These are phyloP conservation scores for Brenthis daphne DNA, from an alignment of 2,888 invertebrate species.

Conservation along the genomic window DNA sequence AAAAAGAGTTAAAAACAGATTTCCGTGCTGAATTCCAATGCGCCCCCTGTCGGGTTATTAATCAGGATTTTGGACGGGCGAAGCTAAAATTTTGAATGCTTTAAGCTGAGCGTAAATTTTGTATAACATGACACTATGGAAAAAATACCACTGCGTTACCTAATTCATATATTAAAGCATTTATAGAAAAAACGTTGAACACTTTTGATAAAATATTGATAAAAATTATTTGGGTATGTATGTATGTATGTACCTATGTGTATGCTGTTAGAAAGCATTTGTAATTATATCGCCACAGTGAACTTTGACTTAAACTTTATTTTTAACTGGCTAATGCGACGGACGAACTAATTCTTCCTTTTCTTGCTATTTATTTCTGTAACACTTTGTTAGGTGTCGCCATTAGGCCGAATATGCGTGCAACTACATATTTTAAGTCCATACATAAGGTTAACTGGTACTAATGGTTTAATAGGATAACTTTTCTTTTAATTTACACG, in stretches of 20 bases:
- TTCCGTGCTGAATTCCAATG: constrained; percentile 58
- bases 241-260: no score
- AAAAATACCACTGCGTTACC: constrained; percentile 65
- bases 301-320: constrained; percentile 78
- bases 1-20: constrained; percentile 36
- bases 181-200: no score
- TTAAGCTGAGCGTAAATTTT: constrained; percentile 80
- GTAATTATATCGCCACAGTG: constrained; percentile 48
- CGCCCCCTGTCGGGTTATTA: constrained; percentile 77
- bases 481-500: constrained; percentile 21
- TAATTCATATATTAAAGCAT: constrained; percentile 42
- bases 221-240: no score
- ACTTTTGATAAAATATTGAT: no score
- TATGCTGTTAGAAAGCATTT: background rate
- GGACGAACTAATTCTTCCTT: constrained; percentile 64
- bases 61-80: constrained; percentile 86
- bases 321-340: constrained; percentile 69
- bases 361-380: constrained; percentile 69
- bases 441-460: constrained; percentile 40
- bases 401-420: constrained; percentile 63
- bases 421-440: constrained; percentile 51
- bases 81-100: constrained; percentile 83
- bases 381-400: constrained; percentile 69
- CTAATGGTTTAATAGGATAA: constrained; percentile 15
- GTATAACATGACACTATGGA: constrained; percentile 75